Evolutionary conservation across 35 echinoderm and acorn worm genomes (phyloP).

Genomic region (Ophioderma brevispina): DNA sequence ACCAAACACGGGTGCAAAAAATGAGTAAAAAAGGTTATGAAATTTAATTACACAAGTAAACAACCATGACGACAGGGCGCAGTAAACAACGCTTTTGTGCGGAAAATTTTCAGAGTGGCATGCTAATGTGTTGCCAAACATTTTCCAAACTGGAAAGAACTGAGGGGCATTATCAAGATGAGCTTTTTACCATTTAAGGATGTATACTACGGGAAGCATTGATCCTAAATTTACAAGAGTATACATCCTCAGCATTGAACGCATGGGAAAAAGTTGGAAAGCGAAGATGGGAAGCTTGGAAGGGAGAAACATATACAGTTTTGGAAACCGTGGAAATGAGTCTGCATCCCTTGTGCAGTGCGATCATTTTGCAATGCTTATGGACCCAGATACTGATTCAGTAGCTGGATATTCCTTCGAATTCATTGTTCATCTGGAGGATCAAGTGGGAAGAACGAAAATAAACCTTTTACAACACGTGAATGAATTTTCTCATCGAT

Average conservation of each 20-base stretch:
- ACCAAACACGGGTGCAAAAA: slow-evolving; percentile 2
- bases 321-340: slow-evolving; percentile 34
- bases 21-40: slow-evolving; percentile 39
- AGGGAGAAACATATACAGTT: slow-evolving; percentile 22
- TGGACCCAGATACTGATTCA: slow-evolving; percentile 41
- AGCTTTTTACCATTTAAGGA: slow-evolving; percentile 47
- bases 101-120: slow-evolving; percentile 52
- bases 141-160: slow-evolving; percentile 36
- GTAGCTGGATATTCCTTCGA: slow-evolving; percentile 32
- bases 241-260: slow-evolving; percentile 42
- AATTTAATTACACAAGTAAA: slow-evolving; percentile 38
- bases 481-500: no score
- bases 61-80: slow-evolving; percentile 47
- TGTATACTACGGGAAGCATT: slow-evolving; percentile 64
- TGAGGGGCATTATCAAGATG: neutral
- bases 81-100: slow-evolving; percentile 56
- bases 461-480: no score
- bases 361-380: slow-evolving; percentile 36
- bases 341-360: slow-evolving; percentile 53
- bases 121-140: slow-evolving; percentile 40
- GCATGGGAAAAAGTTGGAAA: slow-evolving; percentile 71
- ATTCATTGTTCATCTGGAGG: slow-evolving; percentile 42
- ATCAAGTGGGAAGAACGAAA: neutral
- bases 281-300: slow-evolving; percentile 43
- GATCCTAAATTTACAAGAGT: slow-evolving; percentile 64